Evolutionary conservation across 2,888 invertebrate species (phyloP).

Genomic region (Tenthredo amoena): DNA sequence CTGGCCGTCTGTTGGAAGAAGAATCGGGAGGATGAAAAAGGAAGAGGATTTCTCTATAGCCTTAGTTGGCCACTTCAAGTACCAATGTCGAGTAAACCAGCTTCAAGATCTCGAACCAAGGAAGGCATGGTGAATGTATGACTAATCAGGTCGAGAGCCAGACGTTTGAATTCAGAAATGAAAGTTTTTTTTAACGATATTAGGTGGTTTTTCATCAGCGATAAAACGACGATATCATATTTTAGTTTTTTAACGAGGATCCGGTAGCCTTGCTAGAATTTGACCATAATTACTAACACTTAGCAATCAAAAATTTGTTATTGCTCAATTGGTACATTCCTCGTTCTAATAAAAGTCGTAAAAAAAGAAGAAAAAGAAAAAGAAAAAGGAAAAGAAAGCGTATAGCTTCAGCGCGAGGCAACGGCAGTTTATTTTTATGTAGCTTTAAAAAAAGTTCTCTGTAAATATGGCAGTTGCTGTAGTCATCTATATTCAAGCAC

Average conservation of each 20-base stretch:
- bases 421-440: neutral
- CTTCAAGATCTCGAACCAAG: neutral
- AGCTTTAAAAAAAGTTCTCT: neutral
- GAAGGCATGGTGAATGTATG: neutral
- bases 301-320: neutral
- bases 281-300: neutral
- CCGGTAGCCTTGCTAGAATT: neutral
- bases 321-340: neutral
- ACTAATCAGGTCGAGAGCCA: slow-evolving; percentile 7
- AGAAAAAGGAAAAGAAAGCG: neutral
- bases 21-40: slow-evolving; percentile 24
- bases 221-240: neutral
- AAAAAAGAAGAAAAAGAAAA: neutral
- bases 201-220: neutral
- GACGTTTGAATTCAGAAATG: slow-evolving; percentile 7
- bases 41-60: slow-evolving; percentile 27
- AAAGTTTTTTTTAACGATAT: neutral
- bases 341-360: neutral
- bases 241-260: neutral
- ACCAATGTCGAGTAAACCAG: neutral
- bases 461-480: neutral
- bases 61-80: slow-evolving; percentile 10
- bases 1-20: slow-evolving; percentile 7
- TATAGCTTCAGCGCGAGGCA: neutral
- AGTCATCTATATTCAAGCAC: neutral